Evolutionary conservation across 2,113 vertebrate genomes (phyloP).

Genomic region (Ammodytes dubius): DNA sequence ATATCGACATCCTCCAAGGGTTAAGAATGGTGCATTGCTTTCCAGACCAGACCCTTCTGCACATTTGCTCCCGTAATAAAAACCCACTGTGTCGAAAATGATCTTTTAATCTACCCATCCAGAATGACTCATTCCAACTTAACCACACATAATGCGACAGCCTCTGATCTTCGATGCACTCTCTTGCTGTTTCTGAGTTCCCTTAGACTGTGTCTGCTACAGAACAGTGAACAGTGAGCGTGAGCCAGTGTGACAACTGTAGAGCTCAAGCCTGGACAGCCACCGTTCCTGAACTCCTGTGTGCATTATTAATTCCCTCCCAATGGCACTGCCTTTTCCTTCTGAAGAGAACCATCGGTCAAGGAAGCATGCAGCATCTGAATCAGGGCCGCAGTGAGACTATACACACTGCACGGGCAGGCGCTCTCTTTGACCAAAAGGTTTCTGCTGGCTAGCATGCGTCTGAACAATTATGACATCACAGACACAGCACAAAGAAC

Average conservation of each 20-base stretch:
- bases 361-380: conserved; percentile 36
- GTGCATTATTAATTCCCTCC: conserved; percentile 68
- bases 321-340: conserved; percentile 39
- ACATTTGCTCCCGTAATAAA: conserved; percentile 48
- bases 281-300: conserved; percentile 31
- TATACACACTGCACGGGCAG: conserved; percentile 23
- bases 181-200: conserved; percentile 24
- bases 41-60: conserved; percentile 34
- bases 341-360: conserved; percentile 71
- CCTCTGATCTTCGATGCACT: conserved; percentile 46
- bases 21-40: conserved; percentile 32
- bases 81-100: conserved; percentile 50
- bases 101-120: conserved; percentile 69
- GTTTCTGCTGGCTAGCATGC: conserved; percentile 59
- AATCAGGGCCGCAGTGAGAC: conserved; percentile 53
- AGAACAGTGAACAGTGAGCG: conserved; percentile 23
- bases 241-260: conserved; percentile 69
- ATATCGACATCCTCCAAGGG: conserved; percentile 48
- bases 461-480: conserved; percentile 76
- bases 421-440: conserved; percentile 51
- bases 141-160: conserved; percentile 60
- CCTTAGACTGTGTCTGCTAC: not conserved
- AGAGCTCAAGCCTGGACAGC: conserved; percentile 44
- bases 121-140: conserved; percentile 52
- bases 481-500: conserved; percentile 71